phyloP scores from a whole-genome alignment of 2,113 vertebrate genomes.

The Pomatorhinus ruficollis region DNA sequence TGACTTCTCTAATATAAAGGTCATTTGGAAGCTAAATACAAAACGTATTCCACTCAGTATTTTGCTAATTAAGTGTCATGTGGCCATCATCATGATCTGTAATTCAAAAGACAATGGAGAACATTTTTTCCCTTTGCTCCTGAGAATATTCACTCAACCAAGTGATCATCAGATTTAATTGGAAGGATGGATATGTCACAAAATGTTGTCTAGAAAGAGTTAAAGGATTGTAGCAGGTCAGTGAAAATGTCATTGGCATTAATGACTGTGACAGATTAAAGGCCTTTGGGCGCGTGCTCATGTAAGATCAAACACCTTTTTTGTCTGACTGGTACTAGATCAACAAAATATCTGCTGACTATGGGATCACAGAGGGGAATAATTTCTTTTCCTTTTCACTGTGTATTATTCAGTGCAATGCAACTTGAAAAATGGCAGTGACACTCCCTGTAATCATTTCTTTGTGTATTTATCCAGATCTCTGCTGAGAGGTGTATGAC shows the following conservation, averaged over 20 bases:
- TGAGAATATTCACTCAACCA: background rate
- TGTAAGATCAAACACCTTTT: slow-evolving; percentile 27
- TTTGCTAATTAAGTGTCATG: background rate
- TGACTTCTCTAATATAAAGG: background rate
- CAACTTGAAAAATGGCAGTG: slow-evolving; percentile 44
- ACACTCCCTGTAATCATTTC: slow-evolving; percentile 21
- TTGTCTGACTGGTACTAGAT: slow-evolving; percentile 20
- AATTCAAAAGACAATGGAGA: background rate
- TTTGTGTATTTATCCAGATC: slow-evolving; percentile 39
- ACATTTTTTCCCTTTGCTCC: background rate
- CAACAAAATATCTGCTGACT: slow-evolving; percentile 43
- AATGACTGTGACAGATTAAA: slow-evolving; percentile 35
- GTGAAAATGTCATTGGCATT: slow-evolving; percentile 22
- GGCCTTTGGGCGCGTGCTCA: background rate
- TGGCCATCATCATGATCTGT: background rate
- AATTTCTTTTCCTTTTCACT: slow-evolving; percentile 46
- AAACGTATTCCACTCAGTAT: background rate
- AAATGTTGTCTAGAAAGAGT: slow-evolving; percentile 32
- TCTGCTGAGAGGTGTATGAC: background rate
- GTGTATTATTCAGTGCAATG: slow-evolving; percentile 21
- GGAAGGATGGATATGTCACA: slow-evolving; percentile 9
- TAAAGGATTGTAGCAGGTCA: slow-evolving; percentile 45
- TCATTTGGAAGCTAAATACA: background rate
- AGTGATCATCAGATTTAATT: slow-evolving; percentile 14
- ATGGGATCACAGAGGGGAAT: background rate